Base-by-base conservation (phyloP, 2,888 invertebrate genomes). In the Agriopis marginaria region DNA sequence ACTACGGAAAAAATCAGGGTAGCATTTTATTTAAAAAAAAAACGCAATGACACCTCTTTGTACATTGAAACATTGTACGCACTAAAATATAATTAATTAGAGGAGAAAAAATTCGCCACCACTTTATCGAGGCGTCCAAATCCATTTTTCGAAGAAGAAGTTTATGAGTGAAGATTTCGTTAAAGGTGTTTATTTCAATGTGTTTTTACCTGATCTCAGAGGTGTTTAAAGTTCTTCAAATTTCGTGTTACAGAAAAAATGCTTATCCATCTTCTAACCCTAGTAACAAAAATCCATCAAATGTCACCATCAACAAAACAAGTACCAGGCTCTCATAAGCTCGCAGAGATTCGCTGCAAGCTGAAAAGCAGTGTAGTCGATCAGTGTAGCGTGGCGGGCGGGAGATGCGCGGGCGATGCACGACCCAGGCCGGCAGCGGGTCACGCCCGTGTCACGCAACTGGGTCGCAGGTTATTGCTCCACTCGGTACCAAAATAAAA, bases 391-490 rank as follows among this genome's bases (percentile, higher is more conserved):
- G 65, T 7, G 39, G 49, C 39, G 54, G 47, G 56, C n/a, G 54
- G 59, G 62, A 53, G 65, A 62, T 45, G 68, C 32, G 60, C 54
- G 61, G 56, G 76, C 32, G 3, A 78, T 78, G 70, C 67, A 74
- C 75, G 91, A 89, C 92, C 91, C 86, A 89, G 88, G 90, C 84
- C 85, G 84, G 77, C 85, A 83, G 77, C 89, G 84, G 92, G 93
- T 92, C 92, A 90, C 53, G 84, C 86, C 64, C 82, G 81, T 90
- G 90, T 89, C 90, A 87, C 84, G 83, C 78, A 92, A 88, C 89
- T 90, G 77, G 92, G 93, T 89, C 91, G 82, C 88, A 89, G 88
- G 88, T 88, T 88, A 86, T 85, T 86, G 86, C 86, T 83, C 81
- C 78, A 77, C 83, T 81, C 70, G 79, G 71, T 80, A 88, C 86